Base-by-base conservation (phyloP, 2,888 invertebrate genomes). In the Eudemis profundana region DNA sequence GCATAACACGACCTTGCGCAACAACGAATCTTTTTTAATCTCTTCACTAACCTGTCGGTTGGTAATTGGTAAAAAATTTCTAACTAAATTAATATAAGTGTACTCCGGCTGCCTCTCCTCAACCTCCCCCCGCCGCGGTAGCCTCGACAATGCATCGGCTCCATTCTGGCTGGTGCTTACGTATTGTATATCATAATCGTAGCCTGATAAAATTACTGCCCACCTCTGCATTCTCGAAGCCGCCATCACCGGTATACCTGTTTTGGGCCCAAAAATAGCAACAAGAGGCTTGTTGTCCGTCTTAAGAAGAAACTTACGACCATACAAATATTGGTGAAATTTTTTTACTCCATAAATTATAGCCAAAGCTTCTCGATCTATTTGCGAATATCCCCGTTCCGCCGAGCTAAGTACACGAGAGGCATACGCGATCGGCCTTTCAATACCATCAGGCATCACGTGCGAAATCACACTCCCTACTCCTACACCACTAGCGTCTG, bases 311-410 rank as follows among this genome's bases (percentile, higher is more conserved):
- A 57, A 46, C 14, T 27, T n/a, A 21, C 57, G 12, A 3, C 57
- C 44, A 44, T 56, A 56, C 2, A 56, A 4, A 14, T 56, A 56
- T 12, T 56, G 56, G 27, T 56, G 42, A n/a, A 57, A 46, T 33
- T 46, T 57, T 3, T 12, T 14, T 4, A 44, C 5, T n/a, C 42
- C 19, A 12, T 29, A 53, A 29, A 51, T n/a, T 2, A 62, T 62
- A 1, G 54, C 54, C 3, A 62, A n/a, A 1, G 54, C 46, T 15
- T 54, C 54, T 23, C 42, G n/a, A 17, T 64, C 42, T 10, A 64
- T 33, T 17, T 64, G 63, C 19, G 49, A 14, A 46, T 64, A 64
- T 3, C 4, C 12, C 21, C 15, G 36, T 29, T 64, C 63, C 4
- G 63, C 56, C 8, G 10, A 4, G 15, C 8, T 57, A 8, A 64